Base-by-base conservation (phyloP, 2,797 vertebrate species). In the Pogoniulus pusillus region DNA sequence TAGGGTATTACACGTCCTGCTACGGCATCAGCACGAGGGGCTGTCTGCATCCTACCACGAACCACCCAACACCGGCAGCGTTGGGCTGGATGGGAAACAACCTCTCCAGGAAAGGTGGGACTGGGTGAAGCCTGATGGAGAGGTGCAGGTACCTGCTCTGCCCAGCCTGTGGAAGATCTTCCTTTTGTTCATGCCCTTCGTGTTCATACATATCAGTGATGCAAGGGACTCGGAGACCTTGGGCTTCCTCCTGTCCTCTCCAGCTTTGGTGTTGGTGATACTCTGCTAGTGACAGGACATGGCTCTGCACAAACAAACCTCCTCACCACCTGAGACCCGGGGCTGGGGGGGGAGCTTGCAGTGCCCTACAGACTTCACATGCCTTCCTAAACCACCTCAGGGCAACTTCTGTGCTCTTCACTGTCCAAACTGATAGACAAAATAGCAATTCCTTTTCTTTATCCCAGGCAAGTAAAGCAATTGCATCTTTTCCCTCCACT, bases 1-100 rank as follows among this genome's bases (percentile, higher is more conserved):
- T 59, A 95, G 73, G 49, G 89, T 87, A 90, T 95, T 94, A 95
- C 55, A 7, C 1, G 1, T 82, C 91, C 85, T 87, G 85, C 73
- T 45, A 82, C 1, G 4, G 43, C 77, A 47, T 34, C 27, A 16
- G 66, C 10, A 9, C 89, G 75, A 94, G 65, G 26, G 45, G 57
- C 58, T 1, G 7, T 29, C 78, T 53, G 65, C 69, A 20, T 24
- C 73, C 58, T 73, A 7, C 1, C 75, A 10, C 0, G 9, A 66
- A 70, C 16, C 59, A 2, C 13, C 6, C 58, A 6, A 62, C 29
- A 19, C 55, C 1, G 3, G 53, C 11, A 7, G 30, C 2, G 2
- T 22, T 2, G 47, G 71, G 30, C 11, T 27, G 41, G 58, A 4
- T 10, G 59, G 75, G 57, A 53, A 77, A 39, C 30, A 53, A 16